Conservation (phyloP, 2,888 invertebrate species). For the Dasysyrphus albostriatus region DNA sequence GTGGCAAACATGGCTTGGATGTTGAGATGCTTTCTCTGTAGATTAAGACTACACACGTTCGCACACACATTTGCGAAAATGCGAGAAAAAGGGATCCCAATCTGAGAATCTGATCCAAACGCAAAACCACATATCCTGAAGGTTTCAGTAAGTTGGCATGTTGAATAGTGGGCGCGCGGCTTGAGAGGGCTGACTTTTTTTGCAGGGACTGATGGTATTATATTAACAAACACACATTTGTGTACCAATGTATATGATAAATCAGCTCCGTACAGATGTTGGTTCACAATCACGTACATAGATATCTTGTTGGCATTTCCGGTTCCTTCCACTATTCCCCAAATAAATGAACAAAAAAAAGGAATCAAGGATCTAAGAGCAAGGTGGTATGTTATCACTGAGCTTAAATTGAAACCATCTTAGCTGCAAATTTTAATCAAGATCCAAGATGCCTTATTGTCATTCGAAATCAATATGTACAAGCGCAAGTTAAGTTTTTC, state of each 20-base stretch:
- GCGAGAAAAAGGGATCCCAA: constrained; percentile 40
- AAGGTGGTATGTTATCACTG: neutral
- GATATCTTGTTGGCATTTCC: constrained; percentile 48
- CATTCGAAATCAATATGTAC: constrained; percentile 54
- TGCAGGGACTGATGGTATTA: constrained; percentile 1
- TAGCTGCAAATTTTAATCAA: constrained; percentile 52
- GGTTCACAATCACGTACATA: constrained; percentile 57
- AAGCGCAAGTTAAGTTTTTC: neutral
- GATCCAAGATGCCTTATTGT: constrained; percentile 29
- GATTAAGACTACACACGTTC: constrained; percentile 63
- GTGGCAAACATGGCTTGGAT: constrained; percentile 73
- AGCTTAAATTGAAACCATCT: constrained; percentile 39
- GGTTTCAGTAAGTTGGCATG: constrained; percentile 19
- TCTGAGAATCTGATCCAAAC: constrained; percentile 37
- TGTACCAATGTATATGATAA: neutral
- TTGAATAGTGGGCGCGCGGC: constrained; percentile 3
- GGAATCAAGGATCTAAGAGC: neutral
- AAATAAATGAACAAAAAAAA: constrained; percentile 14
- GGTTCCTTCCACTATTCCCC: constrained; percentile 32
- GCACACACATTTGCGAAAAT: constrained; percentile 41
- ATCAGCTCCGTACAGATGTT: constrained; percentile 56
- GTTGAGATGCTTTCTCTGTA: constrained; percentile 68
- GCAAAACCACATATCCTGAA: constrained; percentile 44
- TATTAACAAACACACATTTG: neutral
- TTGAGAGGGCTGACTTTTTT: constrained; percentile 23